phyloP scores from a whole-genome alignment of 2,888 invertebrate genomes.

The Zhuqinia jingwanae region DNA sequence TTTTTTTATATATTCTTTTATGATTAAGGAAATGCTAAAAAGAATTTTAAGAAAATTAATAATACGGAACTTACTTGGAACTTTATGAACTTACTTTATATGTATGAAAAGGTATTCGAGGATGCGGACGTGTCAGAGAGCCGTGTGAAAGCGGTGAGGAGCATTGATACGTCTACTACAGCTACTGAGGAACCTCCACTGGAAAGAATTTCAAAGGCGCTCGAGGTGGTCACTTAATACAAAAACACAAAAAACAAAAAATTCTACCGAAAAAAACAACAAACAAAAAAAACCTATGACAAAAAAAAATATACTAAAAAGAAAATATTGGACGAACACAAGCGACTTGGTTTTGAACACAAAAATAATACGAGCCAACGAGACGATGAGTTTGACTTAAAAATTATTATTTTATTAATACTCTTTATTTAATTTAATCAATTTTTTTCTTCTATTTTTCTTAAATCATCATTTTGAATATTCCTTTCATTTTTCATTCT shows the following conservation, averaged over 20 bases:
- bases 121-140: conserved; percentile 77
- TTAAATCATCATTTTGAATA: not conserved
- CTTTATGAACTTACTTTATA: conserved; percentile 36
- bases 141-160: conserved; percentile 77
- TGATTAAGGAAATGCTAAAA: not conserved
- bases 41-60: not conserved
- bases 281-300: conserved; percentile 56
- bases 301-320: conserved; percentile 42
- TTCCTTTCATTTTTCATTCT: not conserved
- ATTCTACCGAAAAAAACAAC: conserved; percentile 46
- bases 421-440: not conserved
- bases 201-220: conserved; percentile 79
- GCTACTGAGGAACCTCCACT: conserved; percentile 76
- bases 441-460: conserved; percentile 9
- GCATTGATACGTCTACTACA: conserved; percentile 76
- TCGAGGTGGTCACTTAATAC: conserved; percentile 78
- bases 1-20: too few species aligned
- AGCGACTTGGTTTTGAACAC: conserved; percentile 30
- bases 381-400: conserved; percentile 71
- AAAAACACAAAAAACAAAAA: conserved; percentile 42
- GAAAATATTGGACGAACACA: conserved; percentile 38
- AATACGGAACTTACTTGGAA: conserved; percentile 44
- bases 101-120: conserved; percentile 75
- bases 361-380: conserved; percentile 45
- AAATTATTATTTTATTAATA: conserved; percentile 10